These are phyloP conservation scores for Nasonia oneida DNA, from an alignment of 2,888 invertebrate genomes.

Conservation along the genomic window DNA sequence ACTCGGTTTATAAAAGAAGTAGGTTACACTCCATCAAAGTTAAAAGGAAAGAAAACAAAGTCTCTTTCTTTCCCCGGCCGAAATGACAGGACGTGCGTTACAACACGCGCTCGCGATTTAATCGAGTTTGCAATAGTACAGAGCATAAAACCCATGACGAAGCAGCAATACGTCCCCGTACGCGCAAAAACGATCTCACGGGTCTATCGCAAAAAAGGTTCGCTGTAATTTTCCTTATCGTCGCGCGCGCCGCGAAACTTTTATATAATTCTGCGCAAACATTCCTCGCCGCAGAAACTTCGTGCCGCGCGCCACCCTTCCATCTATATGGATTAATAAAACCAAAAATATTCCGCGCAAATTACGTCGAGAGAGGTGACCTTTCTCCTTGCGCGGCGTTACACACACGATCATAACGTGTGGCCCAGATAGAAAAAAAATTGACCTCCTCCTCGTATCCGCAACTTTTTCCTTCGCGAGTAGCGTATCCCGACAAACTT, in stretches of 20 bases:
- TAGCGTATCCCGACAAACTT: background rate
- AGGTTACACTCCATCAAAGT: slow-evolving; percentile 31
- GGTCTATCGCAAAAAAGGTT: background rate
- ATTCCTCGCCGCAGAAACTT: background rate
- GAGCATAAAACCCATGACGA: background rate
- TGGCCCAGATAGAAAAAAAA: background rate
- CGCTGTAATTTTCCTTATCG: too few relatives aligned
- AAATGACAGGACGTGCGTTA: background rate
- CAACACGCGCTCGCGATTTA: background rate
- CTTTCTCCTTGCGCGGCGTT: background rate
- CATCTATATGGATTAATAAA: background rate
- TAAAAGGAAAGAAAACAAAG: slow-evolving; percentile 23
- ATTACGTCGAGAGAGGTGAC: background rate
- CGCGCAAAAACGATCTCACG: background rate
- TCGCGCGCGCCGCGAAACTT: too few relatives aligned
- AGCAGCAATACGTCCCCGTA: background rate
- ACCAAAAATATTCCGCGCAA: background rate
- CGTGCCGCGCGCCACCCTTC: too few relatives aligned
- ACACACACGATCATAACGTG: background rate
- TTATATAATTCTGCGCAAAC: too few relatives aligned
- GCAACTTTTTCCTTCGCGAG: background rate
- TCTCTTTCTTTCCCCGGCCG: background rate
- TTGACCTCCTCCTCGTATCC: background rate
- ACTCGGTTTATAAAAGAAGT: background rate
- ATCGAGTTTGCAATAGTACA: background rate